Base-by-base conservation (phyloP, 2,797 vertebrate genomes). In the Phrynocephalus guinanensis region DNA sequence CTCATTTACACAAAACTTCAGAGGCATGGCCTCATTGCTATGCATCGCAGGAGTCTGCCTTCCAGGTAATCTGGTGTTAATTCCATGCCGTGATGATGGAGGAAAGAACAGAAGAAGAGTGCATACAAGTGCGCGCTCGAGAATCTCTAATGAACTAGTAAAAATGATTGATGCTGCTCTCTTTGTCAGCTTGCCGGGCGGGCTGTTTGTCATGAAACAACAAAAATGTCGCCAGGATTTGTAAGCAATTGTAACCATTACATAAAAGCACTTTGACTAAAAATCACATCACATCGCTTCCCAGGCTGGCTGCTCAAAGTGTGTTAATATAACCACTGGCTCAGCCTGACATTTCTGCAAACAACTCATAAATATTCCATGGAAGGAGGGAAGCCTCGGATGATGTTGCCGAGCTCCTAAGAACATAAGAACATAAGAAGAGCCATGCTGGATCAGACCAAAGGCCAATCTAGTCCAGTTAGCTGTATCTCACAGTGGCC, bases 351-450 rank as follows among this genome's bases (percentile, higher is more conserved):
- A 91, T 93, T 91, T 92, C 88, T 88, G 91, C 92, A 85, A 90
- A 91, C 92, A 91, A 33, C 92, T 94, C 87, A 93, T 94, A 86
- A 95, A 94, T 95, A 95, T 94, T 95, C 90, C 79, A 90, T 84
- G 91, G 91, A 82, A 91, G 82, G 0, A 0, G 60, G 67, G 79
- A 84, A 87, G 67, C 6, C 38, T n/a, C 26, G 33, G 70, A 30
- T 87, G 87, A 7, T 89, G 89, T 44, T 44, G 38, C 38, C 38
- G 1, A 44, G 38, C 38, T 44, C 38, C 38, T 44, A 44, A 44
- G 38, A 44, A 44, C 38, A 44, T 44, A 44, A 44, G 38, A 44
- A 44, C 38, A 44, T 44, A 44, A 44, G 38, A 44, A 44, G 3
- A 44, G 38, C 38, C 38, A 44, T 44, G 38, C 38, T 44, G 38